These are phyloP conservation scores for Zootermopsis nevadensis DNA, from an alignment of 2,888 invertebrate species.

Conservation along the genomic window DNA sequence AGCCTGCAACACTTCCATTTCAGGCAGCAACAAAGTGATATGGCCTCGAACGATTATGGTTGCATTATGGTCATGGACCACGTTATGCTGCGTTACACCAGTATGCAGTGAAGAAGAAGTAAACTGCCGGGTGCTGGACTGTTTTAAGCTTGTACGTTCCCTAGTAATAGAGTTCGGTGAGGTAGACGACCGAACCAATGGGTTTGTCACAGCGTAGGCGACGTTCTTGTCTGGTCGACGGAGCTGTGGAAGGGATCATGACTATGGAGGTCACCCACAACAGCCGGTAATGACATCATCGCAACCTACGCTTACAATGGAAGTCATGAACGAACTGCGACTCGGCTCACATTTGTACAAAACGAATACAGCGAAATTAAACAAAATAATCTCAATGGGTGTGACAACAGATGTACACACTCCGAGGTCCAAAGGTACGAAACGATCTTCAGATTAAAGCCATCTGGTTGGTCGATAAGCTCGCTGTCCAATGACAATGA, in stretches of 20 bases:
- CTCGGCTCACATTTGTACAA: neutral
- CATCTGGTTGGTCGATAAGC: too few relatives aligned
- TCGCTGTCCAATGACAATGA: too few relatives aligned
- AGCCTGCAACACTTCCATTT: too few relatives aligned
- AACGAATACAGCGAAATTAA: too few relatives aligned
- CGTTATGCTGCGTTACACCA: neutral
- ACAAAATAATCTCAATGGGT: too few relatives aligned
- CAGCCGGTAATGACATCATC: conserved; percentile 8
- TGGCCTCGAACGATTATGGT: neutral
- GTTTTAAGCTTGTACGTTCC: neutral
- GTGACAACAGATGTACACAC: too few relatives aligned
- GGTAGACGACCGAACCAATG: conserved; percentile 2
- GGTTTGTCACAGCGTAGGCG: neutral
- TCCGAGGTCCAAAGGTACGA: too few relatives aligned
- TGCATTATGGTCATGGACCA: neutral
- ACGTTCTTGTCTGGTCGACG: neutral
- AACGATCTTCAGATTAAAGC: too few relatives aligned
- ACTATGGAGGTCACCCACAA: conserved; percentile 18
- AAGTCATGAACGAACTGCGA: neutral
- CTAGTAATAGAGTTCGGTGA: neutral
- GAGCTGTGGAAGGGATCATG: neutral
- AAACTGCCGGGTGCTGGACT: neutral
- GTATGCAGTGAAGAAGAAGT: neutral
- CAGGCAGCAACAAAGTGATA: too few relatives aligned
- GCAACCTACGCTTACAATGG: neutral